These are phyloP conservation scores for Phoeniculus purpureus DNA, from an alignment of 2,797 vertebrate species.

Conservation along the genomic window DNA sequence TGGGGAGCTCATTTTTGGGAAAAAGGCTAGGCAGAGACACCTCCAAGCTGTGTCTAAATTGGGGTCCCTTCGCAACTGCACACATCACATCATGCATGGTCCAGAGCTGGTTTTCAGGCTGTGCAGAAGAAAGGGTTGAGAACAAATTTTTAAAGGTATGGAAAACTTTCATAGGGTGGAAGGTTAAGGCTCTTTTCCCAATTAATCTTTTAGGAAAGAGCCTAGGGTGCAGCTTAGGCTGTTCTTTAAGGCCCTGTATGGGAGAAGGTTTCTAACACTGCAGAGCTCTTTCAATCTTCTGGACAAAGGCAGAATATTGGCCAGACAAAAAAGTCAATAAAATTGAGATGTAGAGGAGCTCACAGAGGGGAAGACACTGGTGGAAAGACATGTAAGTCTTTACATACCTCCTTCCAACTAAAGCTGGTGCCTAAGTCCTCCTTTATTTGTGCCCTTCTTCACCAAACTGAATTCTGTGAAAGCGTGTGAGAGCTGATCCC, in stretches of 20 bases:
- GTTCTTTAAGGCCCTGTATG: background rate
- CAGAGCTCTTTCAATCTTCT: background rate
- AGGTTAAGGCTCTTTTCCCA: background rate
- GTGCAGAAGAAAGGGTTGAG: background rate
- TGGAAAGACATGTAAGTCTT: background rate
- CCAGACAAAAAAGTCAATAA: background rate
- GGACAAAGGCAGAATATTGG: background rate
- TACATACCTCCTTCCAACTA: background rate
- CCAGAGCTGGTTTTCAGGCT: background rate
- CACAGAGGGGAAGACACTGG: background rate
- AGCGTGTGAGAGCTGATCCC: background rate
- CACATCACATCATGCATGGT: accelerated
- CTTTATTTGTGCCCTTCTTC: background rate
- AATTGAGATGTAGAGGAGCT: background rate
- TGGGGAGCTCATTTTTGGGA: conserved; percentile 31
- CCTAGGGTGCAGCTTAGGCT: background rate
- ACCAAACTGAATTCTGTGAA: background rate
- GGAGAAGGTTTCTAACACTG: background rate
- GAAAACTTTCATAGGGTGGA: background rate
- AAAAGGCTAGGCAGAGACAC: background rate
- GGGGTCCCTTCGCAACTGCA: background rate
- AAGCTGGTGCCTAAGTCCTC: background rate
- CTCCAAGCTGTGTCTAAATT: conserved; percentile 45
- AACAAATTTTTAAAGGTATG: background rate
- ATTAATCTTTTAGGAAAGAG: background rate